Percentiles rank a stretch among this genome's conserved stretches.
Evolutionary conservation across 2,113 vertebrate genomes (phyloP).

Genomic region (Passer montanus): DNA sequence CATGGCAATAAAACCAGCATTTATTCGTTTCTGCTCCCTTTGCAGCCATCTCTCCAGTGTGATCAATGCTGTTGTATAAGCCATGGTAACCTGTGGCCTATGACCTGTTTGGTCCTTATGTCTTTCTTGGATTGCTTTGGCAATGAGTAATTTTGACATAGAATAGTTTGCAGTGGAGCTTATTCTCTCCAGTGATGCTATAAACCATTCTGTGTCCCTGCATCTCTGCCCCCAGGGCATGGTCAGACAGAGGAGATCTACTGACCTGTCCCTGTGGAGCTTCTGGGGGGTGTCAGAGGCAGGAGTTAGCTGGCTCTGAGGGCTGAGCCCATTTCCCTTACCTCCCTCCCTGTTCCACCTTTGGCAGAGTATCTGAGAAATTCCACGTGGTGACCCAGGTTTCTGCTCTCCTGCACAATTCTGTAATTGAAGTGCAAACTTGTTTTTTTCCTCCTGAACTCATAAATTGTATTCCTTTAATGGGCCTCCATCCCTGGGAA

Average conservation of each 20-base stretch:
- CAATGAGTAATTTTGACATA: not conserved
- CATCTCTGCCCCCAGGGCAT: not conserved
- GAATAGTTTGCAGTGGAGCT: not conserved
- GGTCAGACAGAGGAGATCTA: accelerated
- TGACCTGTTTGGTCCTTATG: not conserved
- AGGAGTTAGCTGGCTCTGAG: not conserved
- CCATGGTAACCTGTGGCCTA: not conserved
- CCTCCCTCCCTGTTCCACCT: not conserved
- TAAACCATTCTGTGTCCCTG: not conserved
- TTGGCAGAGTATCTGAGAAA: not conserved
- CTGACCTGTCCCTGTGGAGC: not conserved
- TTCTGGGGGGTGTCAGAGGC: not conserved
- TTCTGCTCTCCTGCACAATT: not conserved
- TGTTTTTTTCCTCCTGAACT: not conserved
- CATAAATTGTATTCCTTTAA: not conserved
- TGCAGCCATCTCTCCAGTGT: not conserved
- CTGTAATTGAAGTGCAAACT: not conserved
- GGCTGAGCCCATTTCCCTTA: not conserved
- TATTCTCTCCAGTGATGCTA: not conserved
- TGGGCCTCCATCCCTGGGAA: not conserved
- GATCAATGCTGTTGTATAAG: not conserved
- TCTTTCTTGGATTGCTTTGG: not conserved
- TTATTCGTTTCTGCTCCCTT: not conserved
- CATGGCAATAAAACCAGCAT: not conserved
- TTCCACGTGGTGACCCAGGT: not conserved